Base-by-base conservation (phyloP, 2,797 vertebrate species). In the Bovichtus diacanthus region DNA sequence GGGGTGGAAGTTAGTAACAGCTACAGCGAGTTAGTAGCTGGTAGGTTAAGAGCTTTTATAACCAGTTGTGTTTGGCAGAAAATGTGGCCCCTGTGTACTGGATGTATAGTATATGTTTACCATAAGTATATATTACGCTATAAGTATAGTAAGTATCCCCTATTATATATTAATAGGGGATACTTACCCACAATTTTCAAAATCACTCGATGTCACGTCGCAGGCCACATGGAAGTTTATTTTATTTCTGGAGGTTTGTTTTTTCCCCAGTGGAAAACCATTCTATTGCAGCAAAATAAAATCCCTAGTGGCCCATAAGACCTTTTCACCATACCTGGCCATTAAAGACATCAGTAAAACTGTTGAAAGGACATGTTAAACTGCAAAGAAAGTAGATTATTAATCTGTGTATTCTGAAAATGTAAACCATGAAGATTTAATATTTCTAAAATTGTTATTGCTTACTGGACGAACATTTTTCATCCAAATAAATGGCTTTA, bases 1-100 rank as follows among this genome's bases (percentile, higher is more conserved):
- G 34, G 34, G 79, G 64, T 34, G 56, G 55, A 82, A 84, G 82
- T 76, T 64, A 63, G 68, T 34, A 61, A 81, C 50, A 46, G 76
- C 46, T 46, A 64, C 44, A 75, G 19, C 6, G 27, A 74, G 47
- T 63, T 46, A 46, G 69, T 56, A 44, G 46, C 46, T 34, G 11
- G 47, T 25, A 50, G 36, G 25, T 6, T 70, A 8, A 29, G 21
- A 46, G 49, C 18, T 59, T 54, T 63, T 19, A 54, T 21, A 78
- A 46, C 16, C 16, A 67, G 21, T 49, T 55, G 13, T 65, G 41
- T 78, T 67, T 62, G 27, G 25, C 55, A 70, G 16, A 63, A 65
- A 74, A 71, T 31, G 25, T 41, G 39, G 39, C 53, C 16, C 34
- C 12, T 46, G 8, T 53, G 46, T 46, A 5, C n/a, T n/a, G n/a